These are phyloP conservation scores for Aspidiotus destructor DNA, from an alignment of 2,888 invertebrate species.

Conservation along the genomic window DNA sequence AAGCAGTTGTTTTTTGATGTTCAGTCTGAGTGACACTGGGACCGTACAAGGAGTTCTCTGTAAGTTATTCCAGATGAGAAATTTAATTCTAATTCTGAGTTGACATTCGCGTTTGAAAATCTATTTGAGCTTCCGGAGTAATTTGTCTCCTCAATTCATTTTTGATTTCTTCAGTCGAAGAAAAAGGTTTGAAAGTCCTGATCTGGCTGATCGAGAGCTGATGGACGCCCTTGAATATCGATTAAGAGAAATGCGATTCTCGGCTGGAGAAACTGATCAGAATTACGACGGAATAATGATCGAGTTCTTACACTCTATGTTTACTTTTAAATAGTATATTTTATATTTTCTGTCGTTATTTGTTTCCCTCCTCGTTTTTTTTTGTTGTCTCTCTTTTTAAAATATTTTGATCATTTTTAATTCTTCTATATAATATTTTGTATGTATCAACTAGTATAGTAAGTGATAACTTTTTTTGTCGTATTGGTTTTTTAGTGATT, in stretches of 20 bases:
- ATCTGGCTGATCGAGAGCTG: slow-evolving; percentile 98
- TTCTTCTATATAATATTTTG: too few species aligned
- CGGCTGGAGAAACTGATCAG: slow-evolving; percentile 99
- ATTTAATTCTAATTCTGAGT: too few species aligned
- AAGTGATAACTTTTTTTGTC: too few species aligned
- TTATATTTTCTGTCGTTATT: neutral
- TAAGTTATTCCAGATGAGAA: too few species aligned
- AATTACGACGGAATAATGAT: slow-evolving; percentile 98
- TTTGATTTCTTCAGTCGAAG: slow-evolving; percentile 16
- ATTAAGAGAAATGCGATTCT: slow-evolving; percentile 98
- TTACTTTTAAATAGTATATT: neutral
- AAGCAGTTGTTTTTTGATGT: too few species aligned
- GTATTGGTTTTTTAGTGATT: too few species aligned
- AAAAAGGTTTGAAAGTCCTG: slow-evolving; percentile 99
- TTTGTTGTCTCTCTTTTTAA: neutral
- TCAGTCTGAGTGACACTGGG: too few species aligned
- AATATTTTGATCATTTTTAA: neutral
- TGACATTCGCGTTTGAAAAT: too few species aligned
- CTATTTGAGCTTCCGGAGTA: too few species aligned
- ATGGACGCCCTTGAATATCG: slow-evolving; percentile 98
- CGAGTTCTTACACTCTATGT: neutral
- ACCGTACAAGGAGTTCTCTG: too few species aligned
- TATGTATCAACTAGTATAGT: too few species aligned
- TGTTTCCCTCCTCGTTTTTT: neutral
- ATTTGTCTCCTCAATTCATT: neutral